A percentile compares a stretch with the other conserved stretches of the same genome.
phyloP scores from a whole-genome alignment of 2,797 vertebrate genomes.

The Buceros bicornis region DNA sequence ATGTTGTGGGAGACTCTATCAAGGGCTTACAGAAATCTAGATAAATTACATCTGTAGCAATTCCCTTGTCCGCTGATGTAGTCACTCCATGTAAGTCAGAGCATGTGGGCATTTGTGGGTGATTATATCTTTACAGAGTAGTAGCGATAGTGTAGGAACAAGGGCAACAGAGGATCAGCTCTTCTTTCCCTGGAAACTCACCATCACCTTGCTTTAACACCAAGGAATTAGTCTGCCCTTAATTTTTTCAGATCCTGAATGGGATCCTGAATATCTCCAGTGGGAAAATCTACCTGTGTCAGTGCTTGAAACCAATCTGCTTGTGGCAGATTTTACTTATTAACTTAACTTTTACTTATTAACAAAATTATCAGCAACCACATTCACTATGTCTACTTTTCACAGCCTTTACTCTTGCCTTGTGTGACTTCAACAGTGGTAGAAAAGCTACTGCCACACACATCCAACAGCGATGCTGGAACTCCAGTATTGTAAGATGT shows the following conservation, averaged over 20 bases:
- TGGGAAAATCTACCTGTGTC: not conserved
- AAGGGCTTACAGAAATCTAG: not conserved
- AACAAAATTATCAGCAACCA: not conserved
- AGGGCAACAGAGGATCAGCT: not conserved
- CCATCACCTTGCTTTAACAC: not conserved
- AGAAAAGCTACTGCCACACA: not conserved
- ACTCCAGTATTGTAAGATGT: not conserved
- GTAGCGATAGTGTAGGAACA: not conserved
- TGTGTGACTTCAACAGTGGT: not conserved
- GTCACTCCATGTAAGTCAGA: not conserved
- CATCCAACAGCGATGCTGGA: rapidly evolving
- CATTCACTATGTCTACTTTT: not conserved
- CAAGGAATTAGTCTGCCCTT: not conserved
- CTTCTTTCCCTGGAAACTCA: not conserved
- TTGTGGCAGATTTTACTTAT: not conserved
- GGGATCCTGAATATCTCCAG: not conserved
- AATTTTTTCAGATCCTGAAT: not conserved
- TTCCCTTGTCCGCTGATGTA: not conserved
- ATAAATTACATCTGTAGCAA: too few species aligned
- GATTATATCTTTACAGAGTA: not conserved
- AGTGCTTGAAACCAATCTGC: not conserved
- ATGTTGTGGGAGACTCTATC: not conserved
- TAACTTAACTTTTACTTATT: not conserved
- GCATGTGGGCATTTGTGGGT: not conserved
- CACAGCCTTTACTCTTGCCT: not conserved